phyloP scores from a whole-genome alignment of 2,113 vertebrate species.

The Atherinomorus stipes region DNA sequence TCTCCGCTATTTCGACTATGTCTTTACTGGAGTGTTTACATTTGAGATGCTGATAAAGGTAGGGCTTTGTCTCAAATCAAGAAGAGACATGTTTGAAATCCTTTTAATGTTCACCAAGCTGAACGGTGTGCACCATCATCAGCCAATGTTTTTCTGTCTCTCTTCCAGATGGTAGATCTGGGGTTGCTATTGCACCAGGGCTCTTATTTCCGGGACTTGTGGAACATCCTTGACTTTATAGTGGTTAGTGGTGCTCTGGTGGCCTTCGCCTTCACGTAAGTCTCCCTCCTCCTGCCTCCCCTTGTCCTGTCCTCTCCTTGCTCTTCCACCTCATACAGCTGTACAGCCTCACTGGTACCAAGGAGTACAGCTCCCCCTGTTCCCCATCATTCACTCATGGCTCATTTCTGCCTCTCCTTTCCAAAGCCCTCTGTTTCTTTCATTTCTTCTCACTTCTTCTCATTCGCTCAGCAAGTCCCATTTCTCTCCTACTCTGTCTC shows the following conservation, averaged over 20 bases:
- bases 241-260: constrained; percentile 98
- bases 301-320: constrained; percentile 28
- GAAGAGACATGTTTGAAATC: background rate
- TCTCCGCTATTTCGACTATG: constrained; percentile 94
- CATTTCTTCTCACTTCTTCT: background rate
- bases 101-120: background rate
- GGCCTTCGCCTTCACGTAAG: constrained; percentile 98
- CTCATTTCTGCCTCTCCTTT: constrained; percentile 7
- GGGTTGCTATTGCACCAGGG: constrained; percentile 95
- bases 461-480: constrained; percentile 8
- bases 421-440: background rate
- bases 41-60: constrained; percentile 98
- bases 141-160: background rate
- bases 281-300: constrained; percentile 71
- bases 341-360: constrained; percentile 52
- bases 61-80: constrained; percentile 6
- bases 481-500: constrained; percentile 3
- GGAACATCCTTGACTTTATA: constrained; percentile 99
- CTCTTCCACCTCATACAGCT: constrained; percentile 29
- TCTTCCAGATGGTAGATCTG: constrained; percentile 91
- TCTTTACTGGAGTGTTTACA: constrained; percentile 95
- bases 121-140: background rate
- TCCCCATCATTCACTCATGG: constrained; percentile 18
- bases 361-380: constrained; percentile 42
- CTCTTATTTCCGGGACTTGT: constrained; percentile 94